phyloP scores from a whole-genome alignment of 2,888 invertebrate genomes.

The Autographa pulchrina region DNA sequence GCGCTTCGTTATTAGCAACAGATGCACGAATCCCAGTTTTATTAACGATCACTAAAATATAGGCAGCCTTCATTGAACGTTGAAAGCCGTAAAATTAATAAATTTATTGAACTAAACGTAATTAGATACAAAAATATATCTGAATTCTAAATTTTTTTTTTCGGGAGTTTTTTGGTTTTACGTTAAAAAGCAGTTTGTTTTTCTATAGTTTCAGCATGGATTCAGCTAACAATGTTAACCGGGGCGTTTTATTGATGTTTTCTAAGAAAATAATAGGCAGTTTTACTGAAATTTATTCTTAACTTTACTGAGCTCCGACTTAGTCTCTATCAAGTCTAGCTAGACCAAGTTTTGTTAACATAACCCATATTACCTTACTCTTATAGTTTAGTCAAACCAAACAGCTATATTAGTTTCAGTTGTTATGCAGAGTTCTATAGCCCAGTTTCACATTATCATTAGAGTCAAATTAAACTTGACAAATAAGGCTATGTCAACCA shows the following conservation, averaged over 20 bases:
- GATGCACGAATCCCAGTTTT: slow-evolving; percentile 7
- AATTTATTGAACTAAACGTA: slow-evolving; percentile 1
- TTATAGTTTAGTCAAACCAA: background rate
- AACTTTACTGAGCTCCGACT: background rate
- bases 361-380: background rate
- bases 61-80: background rate
- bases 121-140: background rate
- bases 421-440: slow-evolving; percentile 5
- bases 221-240: background rate
- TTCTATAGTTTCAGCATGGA: background rate
- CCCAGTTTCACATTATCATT: background rate
- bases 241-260: background rate
- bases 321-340: background rate
- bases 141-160: background rate
- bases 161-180: background rate
- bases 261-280: background rate
- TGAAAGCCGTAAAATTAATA: background rate
- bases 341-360: slow-evolving; percentile 1
- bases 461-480: background rate
- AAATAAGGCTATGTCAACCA: background rate
- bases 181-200: background rate
- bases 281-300: background rate
- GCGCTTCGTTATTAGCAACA: slow-evolving; percentile 9
- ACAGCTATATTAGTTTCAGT: background rate
- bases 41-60: background rate